Base-by-base conservation (phyloP, 2,888 invertebrate species). In the Glaucopsyche alexis region DNA sequence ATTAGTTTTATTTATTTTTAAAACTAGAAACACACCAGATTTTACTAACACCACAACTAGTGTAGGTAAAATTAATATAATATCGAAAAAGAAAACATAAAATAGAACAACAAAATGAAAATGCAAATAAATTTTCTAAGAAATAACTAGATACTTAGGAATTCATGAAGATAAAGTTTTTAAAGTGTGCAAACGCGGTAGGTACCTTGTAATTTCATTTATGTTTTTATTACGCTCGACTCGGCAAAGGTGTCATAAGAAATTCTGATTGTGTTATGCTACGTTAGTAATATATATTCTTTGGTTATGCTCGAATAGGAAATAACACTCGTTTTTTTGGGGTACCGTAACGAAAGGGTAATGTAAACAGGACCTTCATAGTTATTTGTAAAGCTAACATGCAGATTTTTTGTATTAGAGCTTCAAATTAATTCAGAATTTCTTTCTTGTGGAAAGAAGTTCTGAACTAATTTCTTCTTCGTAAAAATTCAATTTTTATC, bases 91-190 rank as follows among this genome's bases (percentile, higher is more conserved):
- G 11, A 1, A 9, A 0, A 60, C 29, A 14, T 60, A 16, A 38
- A 38, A 13, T 7, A 29, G 19, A 60, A 29, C 13, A 14, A 38
- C 60, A 60, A 60, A 60, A 60, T 14, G 60, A 60, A 60, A 14
- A 60, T 38, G 13, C 60, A 60, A 60, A 38, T 14, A 38, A 29
- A 60, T 60, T 60, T 60, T 14, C 29, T 29, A 7, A 60, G 29
- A 60, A 29, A 38, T 60, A 60, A 60, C 60, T 60, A 60, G 60
- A 13, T 60, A 7, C 60, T 60, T 38, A 60, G 60, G 14, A 38
- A 60, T 60, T 60, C 60, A 60, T 60, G 60, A 60, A 29, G 38
- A 60, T 60, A 60, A 60, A 60, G 60, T 60, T 60, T 55, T 29
- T 60, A 29, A 60, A 60, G 29, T 60, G 13, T 60, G 60, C 60